phyloP scores from a whole-genome alignment of 1,140 invertebrate genomes.

The Caenorhabditis brenneri region DNA sequence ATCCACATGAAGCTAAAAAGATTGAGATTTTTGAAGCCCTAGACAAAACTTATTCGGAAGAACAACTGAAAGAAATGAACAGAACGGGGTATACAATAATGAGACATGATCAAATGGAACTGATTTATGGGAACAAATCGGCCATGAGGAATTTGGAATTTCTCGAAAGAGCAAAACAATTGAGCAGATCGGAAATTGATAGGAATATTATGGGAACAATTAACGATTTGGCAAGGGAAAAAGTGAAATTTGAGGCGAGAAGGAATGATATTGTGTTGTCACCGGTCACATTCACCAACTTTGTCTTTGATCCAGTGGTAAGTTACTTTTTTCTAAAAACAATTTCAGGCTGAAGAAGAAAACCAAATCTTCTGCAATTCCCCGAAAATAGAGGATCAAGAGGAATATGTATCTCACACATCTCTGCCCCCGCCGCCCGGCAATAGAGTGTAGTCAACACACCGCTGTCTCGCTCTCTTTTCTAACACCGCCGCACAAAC shows the following conservation, averaged over 20 bases:
- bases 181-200: conserved; percentile 7
- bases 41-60: conserved; percentile 53
- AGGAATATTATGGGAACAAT: not conserved
- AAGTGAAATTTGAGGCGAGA: conserved; percentile 24
- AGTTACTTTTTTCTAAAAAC: not conserved
- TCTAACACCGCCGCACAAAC: no score
- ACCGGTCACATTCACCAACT: not conserved
- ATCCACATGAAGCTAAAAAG: conserved; percentile 63
- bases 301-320: not conserved
- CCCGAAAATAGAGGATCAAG: no score
- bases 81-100: conserved; percentile 62
- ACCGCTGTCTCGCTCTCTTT: no score
- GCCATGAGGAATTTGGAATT: conserved; percentile 55
- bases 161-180: conserved; percentile 15
- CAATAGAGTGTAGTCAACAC: no score
- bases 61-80: conserved; percentile 66
- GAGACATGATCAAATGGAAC: conserved; percentile 59
- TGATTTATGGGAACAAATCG: conserved; percentile 65
- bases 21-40: conserved; percentile 62
- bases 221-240: not conserved
- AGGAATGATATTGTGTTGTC: conserved; percentile 22
- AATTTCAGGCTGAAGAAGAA: no score
- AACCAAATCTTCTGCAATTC: no score
- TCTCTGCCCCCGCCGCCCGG: no score
- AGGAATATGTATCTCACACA: no score